A percentile compares a stretch with the other conserved stretches of the same genome.
These are phyloP conservation scores for Raphicerus campestris DNA, from an alignment of 2,113 vertebrate genomes.

Conservation along the genomic window DNA sequence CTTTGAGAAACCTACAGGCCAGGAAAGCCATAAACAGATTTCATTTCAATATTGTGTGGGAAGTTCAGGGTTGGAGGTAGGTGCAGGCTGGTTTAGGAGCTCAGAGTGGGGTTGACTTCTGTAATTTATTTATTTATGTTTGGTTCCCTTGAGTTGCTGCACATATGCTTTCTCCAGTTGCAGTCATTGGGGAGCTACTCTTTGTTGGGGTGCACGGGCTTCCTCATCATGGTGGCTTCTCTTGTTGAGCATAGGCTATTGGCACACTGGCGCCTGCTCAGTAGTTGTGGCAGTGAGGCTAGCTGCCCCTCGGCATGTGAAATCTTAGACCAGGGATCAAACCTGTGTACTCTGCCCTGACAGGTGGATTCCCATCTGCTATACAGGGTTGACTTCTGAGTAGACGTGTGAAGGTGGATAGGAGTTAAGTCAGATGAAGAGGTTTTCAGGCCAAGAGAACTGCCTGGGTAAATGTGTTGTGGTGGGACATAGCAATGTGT, in stretches of 20 bases:
- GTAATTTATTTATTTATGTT: neutral
- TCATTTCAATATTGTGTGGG: neutral
- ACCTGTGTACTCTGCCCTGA: neutral
- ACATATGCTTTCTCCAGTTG: neutral
- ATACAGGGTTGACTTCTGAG: neutral
- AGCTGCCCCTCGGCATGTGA: neutral
- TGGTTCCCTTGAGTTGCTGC: neutral
- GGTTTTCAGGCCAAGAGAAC: neutral
- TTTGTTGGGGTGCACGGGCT: neutral
- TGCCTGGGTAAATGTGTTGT: neutral
- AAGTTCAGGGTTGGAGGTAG: neutral
- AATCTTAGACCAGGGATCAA: neutral
- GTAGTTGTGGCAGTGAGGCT: neutral
- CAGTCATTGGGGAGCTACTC: neutral
- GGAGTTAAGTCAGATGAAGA: neutral
- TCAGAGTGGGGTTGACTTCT: neutral
- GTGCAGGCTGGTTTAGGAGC: neutral
- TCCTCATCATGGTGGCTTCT: neutral
- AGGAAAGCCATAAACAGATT: neutral
- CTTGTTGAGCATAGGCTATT: neutral
- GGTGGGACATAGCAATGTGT: neutral
- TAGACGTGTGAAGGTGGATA: neutral
- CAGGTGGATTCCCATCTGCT: neutral
- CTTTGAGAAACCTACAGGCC: neutral
- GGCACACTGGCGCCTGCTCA: accelerated